phyloP scores from a whole-genome alignment of 1,140 invertebrate species.

The Lepidotrigona ventralis region DNA sequence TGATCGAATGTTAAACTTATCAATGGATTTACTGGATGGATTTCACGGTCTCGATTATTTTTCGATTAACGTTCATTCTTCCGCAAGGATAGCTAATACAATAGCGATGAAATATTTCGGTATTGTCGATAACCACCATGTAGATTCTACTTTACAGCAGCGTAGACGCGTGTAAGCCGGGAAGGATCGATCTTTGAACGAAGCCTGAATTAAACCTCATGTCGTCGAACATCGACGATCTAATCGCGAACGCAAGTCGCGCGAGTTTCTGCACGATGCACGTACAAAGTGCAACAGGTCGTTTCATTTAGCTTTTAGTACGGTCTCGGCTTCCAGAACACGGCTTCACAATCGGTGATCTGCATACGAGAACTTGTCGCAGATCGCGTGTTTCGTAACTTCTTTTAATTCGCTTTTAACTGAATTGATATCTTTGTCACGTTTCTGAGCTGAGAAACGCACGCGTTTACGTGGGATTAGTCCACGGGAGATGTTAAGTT shows the following conservation, averaged over 20 bases:
- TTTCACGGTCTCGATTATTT: not conserved
- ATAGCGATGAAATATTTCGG: not conserved
- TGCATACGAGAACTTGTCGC: slow-evolving; percentile 45
- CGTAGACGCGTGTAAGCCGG: not conserved
- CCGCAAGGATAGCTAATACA: not conserved
- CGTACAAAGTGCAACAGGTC: slow-evolving; percentile 58
- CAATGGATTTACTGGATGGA: not conserved
- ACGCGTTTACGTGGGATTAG: slow-evolving; percentile 14
- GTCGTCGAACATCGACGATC: slow-evolving; percentile 49
- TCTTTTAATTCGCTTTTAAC: slow-evolving; percentile 48
- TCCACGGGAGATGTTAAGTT: not conserved
- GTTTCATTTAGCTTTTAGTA: slow-evolving; percentile 45
- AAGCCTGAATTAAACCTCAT: not conserved
- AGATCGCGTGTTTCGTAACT: slow-evolving; percentile 31
- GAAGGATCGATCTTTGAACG: not conserved
- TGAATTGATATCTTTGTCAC: slow-evolving; percentile 44
- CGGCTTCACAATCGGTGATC: slow-evolving; percentile 23
- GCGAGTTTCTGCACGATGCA: slow-evolving; percentile 23
- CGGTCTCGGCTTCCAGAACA: not conserved
- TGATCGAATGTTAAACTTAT: not conserved
- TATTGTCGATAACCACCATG: not conserved
- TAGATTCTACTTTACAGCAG: not conserved
- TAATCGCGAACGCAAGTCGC: slow-evolving; percentile 43
- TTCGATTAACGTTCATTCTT: not conserved
- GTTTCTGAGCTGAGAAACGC: slow-evolving; percentile 11